Evolutionary conservation across 2,888 invertebrate species (phyloP).

Genomic region (Aspidiotus destructor): DNA sequence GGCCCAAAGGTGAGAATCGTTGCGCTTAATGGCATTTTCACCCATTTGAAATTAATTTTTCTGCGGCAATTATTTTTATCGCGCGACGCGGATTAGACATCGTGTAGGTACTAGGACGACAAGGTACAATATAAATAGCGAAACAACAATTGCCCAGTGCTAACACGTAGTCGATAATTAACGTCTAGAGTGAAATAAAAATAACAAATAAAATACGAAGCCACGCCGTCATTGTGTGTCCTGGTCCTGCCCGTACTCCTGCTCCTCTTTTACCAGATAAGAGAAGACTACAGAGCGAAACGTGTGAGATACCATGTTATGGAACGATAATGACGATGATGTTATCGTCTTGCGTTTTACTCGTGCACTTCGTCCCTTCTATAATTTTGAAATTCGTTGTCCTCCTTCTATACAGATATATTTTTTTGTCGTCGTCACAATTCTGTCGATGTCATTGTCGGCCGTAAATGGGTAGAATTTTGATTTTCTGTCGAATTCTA

Average conservation of each 20-base stretch:
- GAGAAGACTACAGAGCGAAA: not conserved
- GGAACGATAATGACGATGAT: conserved; percentile 4
- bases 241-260: no score
- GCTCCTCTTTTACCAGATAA: not conserved
- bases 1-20: conserved; percentile 2
- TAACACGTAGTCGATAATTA: conserved; percentile 4
- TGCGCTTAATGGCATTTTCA: not conserved
- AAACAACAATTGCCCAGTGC: not conserved
- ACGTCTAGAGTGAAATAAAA: conserved; percentile 2
- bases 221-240: not conserved
- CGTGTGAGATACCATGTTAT: conserved; percentile 2
- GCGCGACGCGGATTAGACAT: not conserved
- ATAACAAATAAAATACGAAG: not conserved
- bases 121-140: no score
- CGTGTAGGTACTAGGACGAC: not conserved
- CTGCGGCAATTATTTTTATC: not conserved
- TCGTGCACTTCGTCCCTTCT: no score
- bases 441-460: no score
- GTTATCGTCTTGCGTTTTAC: not conserved
- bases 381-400: no score
- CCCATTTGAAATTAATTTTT: conserved; percentile 2
- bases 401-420: no score
- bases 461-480: no score
- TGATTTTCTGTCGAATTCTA: no score
- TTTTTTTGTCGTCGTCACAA: no score